Evolutionary conservation across 2,888 invertebrate genomes (phyloP), one percentile per base, ranked within the genome.

Genomic region (Sphecodes monilicornis): DNA sequence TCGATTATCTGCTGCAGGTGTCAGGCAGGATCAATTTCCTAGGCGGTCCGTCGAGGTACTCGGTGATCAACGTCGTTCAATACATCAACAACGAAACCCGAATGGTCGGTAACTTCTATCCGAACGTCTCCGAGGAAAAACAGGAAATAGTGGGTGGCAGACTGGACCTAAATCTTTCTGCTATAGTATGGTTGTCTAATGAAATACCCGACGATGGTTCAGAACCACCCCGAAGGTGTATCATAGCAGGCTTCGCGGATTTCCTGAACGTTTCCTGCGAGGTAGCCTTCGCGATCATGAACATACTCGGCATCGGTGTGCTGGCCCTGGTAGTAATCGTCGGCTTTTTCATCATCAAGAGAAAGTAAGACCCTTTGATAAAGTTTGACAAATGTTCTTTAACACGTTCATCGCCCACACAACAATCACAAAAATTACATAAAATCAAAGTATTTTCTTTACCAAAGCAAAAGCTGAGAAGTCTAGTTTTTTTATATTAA

Each of bases 11-110:
- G 41, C 18, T 83, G 11, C 16, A 94, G 93, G 93, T 94, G 0
- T 97, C 97, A 0, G 98, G 98, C 0, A 95, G 96, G 81, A 97
- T 98, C 8, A 96, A 96, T 88, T 98, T 98, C 92, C 94, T 96
- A 0, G 96, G 96, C 1, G 97, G 97, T 0, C 96, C 97, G 1
- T 97, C 97, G 5, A 95, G 97, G 54, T 95, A 96, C 80, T 96
- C 96, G 0, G 95, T 95, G 1, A 96, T 97, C 60, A 95, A 96
- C 89, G 95, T 97, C 22, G 94, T 96, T 29, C 97, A 97, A 90
- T 96, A 96, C 96, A 93, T 96, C 10, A 94, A 96, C 86, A 95
- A 95, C 68, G 92, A 94, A 5, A 95, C 95, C 0, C 92, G 94
- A 1, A 92, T 95, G 10, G 95, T 97, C n/a, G 97, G 97, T 0